Evolutionary conservation across 2,888 invertebrate genomes (phyloP).

Genomic region (Salpingus planirostris): DNA sequence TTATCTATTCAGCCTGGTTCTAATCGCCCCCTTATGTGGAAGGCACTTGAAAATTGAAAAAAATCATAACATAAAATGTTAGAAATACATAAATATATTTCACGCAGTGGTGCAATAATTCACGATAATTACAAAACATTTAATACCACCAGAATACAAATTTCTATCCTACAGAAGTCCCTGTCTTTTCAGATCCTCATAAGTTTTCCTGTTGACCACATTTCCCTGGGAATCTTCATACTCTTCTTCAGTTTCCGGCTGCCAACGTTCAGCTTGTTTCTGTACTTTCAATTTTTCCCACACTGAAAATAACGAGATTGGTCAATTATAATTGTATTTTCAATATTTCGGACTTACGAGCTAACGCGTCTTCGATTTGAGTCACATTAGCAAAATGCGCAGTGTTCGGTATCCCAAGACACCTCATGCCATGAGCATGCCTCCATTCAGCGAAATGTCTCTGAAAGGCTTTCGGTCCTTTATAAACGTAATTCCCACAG

Average conservation of each 20-base stretch:
- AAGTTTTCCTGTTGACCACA: conserved; percentile 97
- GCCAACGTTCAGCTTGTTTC: conserved; percentile 93
- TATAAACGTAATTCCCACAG: conserved; percentile 97
- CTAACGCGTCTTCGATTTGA: conserved; percentile 94
- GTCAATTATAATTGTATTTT: not conserved
- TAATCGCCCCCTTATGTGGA: too few species aligned
- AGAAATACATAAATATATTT: too few species aligned
- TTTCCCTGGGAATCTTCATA: conserved; percentile 98
- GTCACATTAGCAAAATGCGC: conserved; percentile 99
- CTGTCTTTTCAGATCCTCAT: conserved; percentile 96
- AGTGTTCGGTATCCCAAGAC: conserved; percentile 97
- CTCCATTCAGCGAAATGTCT: conserved; percentile 94
- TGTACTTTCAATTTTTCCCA: conserved; percentile 97
- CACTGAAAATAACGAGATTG: conserved; percentile 48
- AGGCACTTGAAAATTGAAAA: too few species aligned
- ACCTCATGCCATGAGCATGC: conserved; percentile 87
- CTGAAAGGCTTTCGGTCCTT: conserved; percentile 98
- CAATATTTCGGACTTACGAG: conserved; percentile 51
- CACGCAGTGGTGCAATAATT: too few species aligned
- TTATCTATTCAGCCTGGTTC: too few species aligned
- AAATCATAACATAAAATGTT: too few species aligned
- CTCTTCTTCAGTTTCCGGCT: conserved; percentile 95
- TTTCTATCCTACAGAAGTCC: conserved; percentile 83
- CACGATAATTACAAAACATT: too few species aligned
- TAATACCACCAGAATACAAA: too few species aligned